A percentile compares a stretch with the other conserved stretches of the same genome.
Evolutionary conservation across 1,140 invertebrate species (phyloP).

Genomic region (Trichonephila clavipes): DNA sequence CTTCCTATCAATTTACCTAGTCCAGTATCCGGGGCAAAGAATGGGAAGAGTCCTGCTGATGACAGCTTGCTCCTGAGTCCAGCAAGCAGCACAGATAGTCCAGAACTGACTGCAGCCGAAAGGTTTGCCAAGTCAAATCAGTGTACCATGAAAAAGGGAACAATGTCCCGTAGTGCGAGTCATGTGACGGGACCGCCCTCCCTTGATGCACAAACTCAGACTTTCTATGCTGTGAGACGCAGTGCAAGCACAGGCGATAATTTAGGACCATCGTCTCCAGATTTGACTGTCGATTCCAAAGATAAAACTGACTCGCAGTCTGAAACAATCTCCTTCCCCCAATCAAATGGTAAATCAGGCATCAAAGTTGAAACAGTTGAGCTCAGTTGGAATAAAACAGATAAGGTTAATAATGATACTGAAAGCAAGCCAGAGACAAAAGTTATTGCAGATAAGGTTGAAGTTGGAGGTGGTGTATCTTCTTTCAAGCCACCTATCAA

Average conservation of each 20-base stretch:
- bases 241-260: slow-evolving; percentile 77
- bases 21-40: slow-evolving; percentile 73
- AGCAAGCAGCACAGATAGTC: slow-evolving; percentile 83
- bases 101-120: slow-evolving; percentile 86
- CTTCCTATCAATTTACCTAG: slow-evolving; percentile 84
- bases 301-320: slow-evolving; percentile 76
- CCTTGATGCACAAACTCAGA: slow-evolving; percentile 79
- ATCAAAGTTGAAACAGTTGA: slow-evolving; percentile 79
- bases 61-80: slow-evolving; percentile 80
- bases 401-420: slow-evolving; percentile 53
- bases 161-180: slow-evolving; percentile 76
- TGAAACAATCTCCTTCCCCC: slow-evolving; percentile 31
- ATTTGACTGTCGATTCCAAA: slow-evolving; percentile 76
- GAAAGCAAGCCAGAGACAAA: slow-evolving; percentile 43
- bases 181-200: slow-evolving; percentile 68
- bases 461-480: slow-evolving; percentile 83
- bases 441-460: slow-evolving; percentile 32
- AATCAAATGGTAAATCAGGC: slow-evolving; percentile 71
- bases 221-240: slow-evolving; percentile 77
- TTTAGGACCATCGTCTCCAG: slow-evolving; percentile 73
- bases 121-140: slow-evolving; percentile 90
- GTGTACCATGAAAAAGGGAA: slow-evolving; percentile 88
- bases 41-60: slow-evolving; percentile 79
- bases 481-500: slow-evolving; percentile 87
- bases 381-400: slow-evolving; percentile 82